Evolutionary conservation across 1,140 invertebrate species (phyloP).

Genomic region (Apis dorsata): DNA sequence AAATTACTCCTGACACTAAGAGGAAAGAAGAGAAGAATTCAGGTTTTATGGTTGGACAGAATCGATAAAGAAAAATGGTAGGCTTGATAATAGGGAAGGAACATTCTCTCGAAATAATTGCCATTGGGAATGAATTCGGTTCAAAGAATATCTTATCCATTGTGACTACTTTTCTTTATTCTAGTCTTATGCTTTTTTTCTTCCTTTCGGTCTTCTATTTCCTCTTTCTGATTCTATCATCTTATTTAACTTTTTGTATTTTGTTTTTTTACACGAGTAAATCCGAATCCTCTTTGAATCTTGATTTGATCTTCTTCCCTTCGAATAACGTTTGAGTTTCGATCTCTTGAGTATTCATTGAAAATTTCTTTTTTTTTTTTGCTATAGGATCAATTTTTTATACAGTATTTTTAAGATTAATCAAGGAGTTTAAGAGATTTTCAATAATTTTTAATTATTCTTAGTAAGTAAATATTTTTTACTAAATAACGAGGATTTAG

Average conservation of each 20-base stretch:
- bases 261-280: not conserved
- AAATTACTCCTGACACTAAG: not conserved
- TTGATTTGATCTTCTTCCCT: not conserved
- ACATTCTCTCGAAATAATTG: not conserved
- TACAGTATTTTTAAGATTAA: too few relatives aligned
- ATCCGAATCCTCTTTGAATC: not conserved
- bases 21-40: not conserved
- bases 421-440: too few relatives aligned
- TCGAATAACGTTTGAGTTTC: not conserved
- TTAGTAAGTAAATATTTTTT: too few relatives aligned
- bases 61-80: slow-evolving; percentile 28
- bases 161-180: not conserved
- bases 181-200: not conserved
- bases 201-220: not conserved
- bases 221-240: not conserved
- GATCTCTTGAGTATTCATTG: too few relatives aligned
- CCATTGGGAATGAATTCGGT: not conserved
- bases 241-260: not conserved
- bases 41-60: not conserved
- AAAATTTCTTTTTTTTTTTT: too few relatives aligned
- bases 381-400: too few relatives aligned
- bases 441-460: too few relatives aligned
- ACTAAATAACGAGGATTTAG: too few relatives aligned
- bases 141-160: not conserved
- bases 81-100: not conserved